These are phyloP conservation scores for Semnornis frantzii DNA, from an alignment of 2,113 vertebrate species.

Conservation along the genomic window DNA sequence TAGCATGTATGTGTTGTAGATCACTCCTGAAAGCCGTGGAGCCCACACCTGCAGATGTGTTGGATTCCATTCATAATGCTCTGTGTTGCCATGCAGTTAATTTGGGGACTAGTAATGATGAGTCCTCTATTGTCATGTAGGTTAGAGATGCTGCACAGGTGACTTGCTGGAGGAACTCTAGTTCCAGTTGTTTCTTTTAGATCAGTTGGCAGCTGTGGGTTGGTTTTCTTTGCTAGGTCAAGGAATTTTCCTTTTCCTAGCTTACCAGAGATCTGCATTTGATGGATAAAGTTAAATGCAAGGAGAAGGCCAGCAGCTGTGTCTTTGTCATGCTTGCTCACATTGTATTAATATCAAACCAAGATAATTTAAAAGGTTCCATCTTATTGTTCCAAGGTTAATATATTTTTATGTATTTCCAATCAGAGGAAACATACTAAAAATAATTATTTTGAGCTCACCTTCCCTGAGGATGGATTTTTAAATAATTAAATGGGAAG, in stretches of 20 bases:
- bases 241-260: constrained; percentile 43
- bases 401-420: constrained; percentile 41
- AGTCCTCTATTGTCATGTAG: neutral
- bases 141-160: neutral
- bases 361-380: constrained; percentile 9
- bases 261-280: constrained; percentile 33
- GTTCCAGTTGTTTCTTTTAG: neutral
- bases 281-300: constrained; percentile 50
- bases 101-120: neutral
- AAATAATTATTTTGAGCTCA: constrained; percentile 35
- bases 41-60: neutral
- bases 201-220: constrained; percentile 37
- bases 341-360: constrained; percentile 41
- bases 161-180: neutral
- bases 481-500: constrained; percentile 33
- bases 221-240: constrained; percentile 53
- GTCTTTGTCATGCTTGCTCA: constrained; percentile 29
- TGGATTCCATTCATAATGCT: neutral
- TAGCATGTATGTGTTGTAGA: neutral
- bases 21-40: neutral
- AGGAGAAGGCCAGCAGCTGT: constrained; percentile 39
- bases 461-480: constrained; percentile 30
- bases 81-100: neutral
- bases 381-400: constrained; percentile 41
- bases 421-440: constrained; percentile 33